Conservation (phyloP, 2,797 vertebrate species). For the Siniperca obscura region DNA sequence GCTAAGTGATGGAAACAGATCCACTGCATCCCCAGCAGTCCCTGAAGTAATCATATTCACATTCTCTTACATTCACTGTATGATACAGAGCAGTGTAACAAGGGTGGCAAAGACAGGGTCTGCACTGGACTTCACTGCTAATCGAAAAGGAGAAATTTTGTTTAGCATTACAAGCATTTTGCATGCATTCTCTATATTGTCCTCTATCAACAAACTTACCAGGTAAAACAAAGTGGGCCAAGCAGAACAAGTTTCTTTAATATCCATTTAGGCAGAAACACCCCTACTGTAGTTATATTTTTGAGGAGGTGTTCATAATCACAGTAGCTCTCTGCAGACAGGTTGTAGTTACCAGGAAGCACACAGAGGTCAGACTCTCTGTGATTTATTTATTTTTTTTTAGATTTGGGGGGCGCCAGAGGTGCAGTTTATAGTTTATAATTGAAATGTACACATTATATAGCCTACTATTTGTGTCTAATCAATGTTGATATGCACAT, state of each 20-base stretch:
- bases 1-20: conserved; percentile 21
- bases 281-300: background rate
- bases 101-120: background rate
- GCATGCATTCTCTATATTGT: background rate
- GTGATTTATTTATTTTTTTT: background rate
- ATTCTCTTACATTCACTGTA: background rate
- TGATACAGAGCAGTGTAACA: background rate
- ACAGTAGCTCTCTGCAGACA: background rate
- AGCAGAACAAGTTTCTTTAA: background rate
- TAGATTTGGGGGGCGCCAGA: no score
- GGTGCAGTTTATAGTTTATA: background rate
- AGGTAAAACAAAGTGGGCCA: background rate
- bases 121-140: background rate
- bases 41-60: conserved; percentile 32
- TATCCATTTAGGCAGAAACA: background rate
- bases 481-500: background rate
- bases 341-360: background rate
- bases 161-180: background rate
- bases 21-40: conserved; percentile 4
- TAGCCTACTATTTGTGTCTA: no score
- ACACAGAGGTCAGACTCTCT: background rate
- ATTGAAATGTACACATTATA: background rate
- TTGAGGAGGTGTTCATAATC: background rate
- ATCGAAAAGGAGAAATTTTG: background rate
- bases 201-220: background rate